Evolutionary conservation across 2,113 vertebrate genomes (phyloP).

Genomic region (Crotalus tigris): DNA sequence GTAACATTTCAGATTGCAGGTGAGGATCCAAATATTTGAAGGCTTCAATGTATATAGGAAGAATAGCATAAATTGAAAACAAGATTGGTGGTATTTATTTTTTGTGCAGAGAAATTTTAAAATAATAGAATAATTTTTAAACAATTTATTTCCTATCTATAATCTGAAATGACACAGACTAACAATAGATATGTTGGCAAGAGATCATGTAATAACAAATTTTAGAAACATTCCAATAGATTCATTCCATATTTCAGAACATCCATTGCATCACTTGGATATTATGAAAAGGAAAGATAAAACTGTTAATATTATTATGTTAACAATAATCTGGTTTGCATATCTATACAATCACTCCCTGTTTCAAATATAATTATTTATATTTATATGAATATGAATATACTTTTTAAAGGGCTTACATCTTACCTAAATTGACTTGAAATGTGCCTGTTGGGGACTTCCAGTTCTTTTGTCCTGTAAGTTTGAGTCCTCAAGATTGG

Average conservation of each 20-base stretch:
- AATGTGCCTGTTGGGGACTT: background rate
- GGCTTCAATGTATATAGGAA: background rate
- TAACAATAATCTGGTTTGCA: background rate
- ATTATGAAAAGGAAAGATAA: background rate
- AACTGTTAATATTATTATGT: background rate
- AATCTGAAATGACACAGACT: background rate
- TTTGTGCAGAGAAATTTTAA: background rate
- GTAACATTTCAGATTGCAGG: background rate
- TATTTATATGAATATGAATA: background rate
- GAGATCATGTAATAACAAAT: background rate
- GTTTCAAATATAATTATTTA: background rate
- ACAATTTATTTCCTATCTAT: background rate
- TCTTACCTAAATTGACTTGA: background rate
- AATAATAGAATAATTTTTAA: background rate
- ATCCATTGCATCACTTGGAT: background rate
- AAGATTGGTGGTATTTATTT: background rate
- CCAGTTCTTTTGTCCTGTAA: background rate
- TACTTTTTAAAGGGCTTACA: background rate
- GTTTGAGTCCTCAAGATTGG: background rate
- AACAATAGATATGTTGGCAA: background rate
- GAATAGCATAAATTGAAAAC: background rate
- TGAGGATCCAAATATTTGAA: background rate
- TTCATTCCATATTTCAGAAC: background rate
- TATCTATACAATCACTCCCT: background rate
- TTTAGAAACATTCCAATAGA: background rate